Base-by-base conservation (phyloP, 2,113 vertebrate genomes). In the Hemibagrus wyckioides region DNA sequence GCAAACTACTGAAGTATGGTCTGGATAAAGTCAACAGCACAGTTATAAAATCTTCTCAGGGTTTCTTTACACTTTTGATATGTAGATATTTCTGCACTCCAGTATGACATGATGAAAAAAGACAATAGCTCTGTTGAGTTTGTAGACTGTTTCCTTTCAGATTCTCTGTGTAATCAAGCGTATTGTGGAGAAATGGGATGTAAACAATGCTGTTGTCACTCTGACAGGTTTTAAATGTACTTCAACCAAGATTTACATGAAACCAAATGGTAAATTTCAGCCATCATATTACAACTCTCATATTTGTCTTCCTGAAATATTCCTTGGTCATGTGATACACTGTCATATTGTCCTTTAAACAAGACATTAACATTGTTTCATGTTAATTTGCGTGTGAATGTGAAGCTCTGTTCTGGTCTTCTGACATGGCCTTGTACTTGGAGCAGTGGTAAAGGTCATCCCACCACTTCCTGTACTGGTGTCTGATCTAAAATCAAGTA, bases 391-490 rank as follows among this genome's bases (percentile, higher is more conserved):
- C 33, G 21, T 80, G 14, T 19, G 17, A 54, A 54, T 9, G 6
- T 56, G 30, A 57, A 36, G 30, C 4, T 23, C 5, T 80, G 0
- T 3, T 57, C 9, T 56, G 50, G 19, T 80, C 33, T 21, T 23
- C 52, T 56, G 1, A 19, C 52, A 52, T 79, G 28, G 76, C 19
- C 6, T 54, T 79, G 44, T 79, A 80, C 0, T 36, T 80, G 48
- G 25, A n/a, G 52, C 2, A 14, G 21, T 39, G 54, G 36, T 14
- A 6, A 30, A 81, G 25, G 56, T 7, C 28, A 25, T 19, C 7
- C 85, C 76, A 80, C 77, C 61, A 86, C 48, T 17, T 41, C 30
- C 36, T 86, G 77, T 86, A 86, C 77, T 86, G 77, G 23, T 3
- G 2, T 0, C 77, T 86, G 76, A 80, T 19, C 77, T 86, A 75